Percentiles rank a stretch among this genome's conserved stretches.
Evolutionary conservation across 2,888 invertebrate species (phyloP).

Genomic region (Pilophorus perplexus): DNA sequence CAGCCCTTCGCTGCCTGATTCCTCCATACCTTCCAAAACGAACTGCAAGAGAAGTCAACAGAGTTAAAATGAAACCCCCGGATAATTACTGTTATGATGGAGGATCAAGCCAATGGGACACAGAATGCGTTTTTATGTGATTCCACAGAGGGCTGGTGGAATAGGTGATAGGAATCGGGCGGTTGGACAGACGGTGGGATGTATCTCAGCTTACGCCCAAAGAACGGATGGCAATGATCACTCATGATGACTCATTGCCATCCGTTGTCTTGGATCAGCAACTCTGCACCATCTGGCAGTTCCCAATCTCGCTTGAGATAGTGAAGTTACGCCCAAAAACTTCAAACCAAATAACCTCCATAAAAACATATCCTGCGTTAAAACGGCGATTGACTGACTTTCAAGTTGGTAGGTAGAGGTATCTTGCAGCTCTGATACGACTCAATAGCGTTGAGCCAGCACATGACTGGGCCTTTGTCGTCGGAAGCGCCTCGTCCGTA

Average conservation of each 20-base stretch:
- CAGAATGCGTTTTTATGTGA: background rate
- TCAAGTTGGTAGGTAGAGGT: constrained; percentile 60
- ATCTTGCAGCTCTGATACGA: constrained; percentile 72
- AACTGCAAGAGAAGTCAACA: constrained; percentile 58
- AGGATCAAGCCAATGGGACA: background rate
- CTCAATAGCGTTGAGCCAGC: constrained; percentile 92
- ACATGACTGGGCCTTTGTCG: constrained; percentile 92
- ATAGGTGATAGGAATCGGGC: no score
- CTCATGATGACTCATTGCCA: no score
- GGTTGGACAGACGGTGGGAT: no score
- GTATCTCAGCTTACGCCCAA: no score
- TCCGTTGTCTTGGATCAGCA: no score
- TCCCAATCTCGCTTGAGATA: no score
- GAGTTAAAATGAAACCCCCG: background rate
- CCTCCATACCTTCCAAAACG: constrained; percentile 98
- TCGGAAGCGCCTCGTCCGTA: constrained; percentile 91
- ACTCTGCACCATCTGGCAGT: no score
- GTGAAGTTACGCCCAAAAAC: background rate
- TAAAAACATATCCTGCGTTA: no score
- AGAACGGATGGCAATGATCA: no score
- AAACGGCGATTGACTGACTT: constrained; percentile 3
- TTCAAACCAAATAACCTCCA: no score
- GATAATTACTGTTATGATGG: background rate
- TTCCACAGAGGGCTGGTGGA: background rate
- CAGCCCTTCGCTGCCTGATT: constrained; percentile 93